phyloP scores from a whole-genome alignment of 1,140 invertebrate species.

The Saxidomus purpurata region DNA sequence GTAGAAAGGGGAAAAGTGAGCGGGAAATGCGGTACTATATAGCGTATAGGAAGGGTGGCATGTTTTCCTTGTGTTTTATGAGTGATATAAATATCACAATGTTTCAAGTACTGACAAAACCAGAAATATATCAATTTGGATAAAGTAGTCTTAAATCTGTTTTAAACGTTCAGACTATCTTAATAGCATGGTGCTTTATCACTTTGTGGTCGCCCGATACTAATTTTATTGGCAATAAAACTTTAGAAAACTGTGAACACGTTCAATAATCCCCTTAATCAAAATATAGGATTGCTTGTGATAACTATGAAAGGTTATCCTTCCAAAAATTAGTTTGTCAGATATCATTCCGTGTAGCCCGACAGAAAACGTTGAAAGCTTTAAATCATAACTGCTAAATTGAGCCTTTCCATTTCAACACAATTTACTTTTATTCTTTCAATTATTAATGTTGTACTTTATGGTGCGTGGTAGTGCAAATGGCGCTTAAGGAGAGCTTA shows the following conservation, averaged over 20 bases:
- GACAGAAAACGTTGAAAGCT: conserved; percentile 7
- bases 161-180: not conserved
- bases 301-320: conserved; percentile 17
- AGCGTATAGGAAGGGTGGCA: too few species aligned
- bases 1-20: too few species aligned
- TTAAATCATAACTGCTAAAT: conserved; percentile 39
- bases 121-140: conserved; percentile 21
- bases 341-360: conserved; percentile 13
- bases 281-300: conserved; percentile 35
- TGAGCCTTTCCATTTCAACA: conserved; percentile 28
- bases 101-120: conserved; percentile 22
- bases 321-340: conserved; percentile 8
- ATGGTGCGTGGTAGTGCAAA: conserved; percentile 22
- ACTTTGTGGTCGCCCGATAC: conserved; percentile 32
- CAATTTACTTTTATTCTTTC: conserved; percentile 42
- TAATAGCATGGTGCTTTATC: conserved; percentile 15
- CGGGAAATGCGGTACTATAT: too few species aligned
- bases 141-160: conserved; percentile 21
- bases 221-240: conserved; percentile 39
- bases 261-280: conserved; percentile 19
- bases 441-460: conserved; percentile 37
- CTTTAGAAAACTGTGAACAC: conserved; percentile 33
- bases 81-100: not conserved
- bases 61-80: conserved; percentile 11
- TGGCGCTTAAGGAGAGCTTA: not conserved